Percentiles rank a stretch among this genome's conserved stretches.
phyloP scores from a whole-genome alignment of 1,140 invertebrate species.

The Ceratina australensis region DNA sequence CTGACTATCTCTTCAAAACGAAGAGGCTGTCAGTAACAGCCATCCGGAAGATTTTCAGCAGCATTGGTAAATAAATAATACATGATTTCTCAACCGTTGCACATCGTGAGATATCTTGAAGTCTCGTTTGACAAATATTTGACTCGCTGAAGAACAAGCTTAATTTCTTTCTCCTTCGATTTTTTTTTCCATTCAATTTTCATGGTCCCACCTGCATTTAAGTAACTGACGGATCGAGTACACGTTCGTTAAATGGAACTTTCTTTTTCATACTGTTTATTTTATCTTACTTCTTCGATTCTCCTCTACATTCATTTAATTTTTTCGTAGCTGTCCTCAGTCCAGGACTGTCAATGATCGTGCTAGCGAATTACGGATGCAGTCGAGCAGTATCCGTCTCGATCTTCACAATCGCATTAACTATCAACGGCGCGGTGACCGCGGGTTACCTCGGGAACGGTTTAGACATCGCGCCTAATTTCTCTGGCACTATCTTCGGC shows the following conservation, averaged over 20 bases:
- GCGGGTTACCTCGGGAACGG: conserved; percentile 94
- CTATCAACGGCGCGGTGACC: conserved; percentile 91
- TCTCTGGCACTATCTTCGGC: conserved; percentile 94
- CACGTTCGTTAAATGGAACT: background rate
- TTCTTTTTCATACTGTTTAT: background rate
- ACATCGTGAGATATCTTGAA: no score
- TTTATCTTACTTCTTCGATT: no score
- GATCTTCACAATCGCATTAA: conserved; percentile 88
- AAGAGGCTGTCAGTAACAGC: conserved; percentile 85
- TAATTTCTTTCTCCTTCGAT: background rate
- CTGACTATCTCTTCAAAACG: conserved; percentile 84
- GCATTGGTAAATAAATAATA: conserved; percentile 79
- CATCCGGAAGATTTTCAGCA: conserved; percentile 85
- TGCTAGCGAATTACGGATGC: conserved; percentile 85
- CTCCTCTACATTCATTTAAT: background rate
- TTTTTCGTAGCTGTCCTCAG: conserved; percentile 80
- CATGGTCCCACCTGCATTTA: no score
- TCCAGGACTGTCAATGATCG: conserved; percentile 85
- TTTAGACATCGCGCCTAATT: conserved; percentile 93
- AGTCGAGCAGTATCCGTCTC: conserved; percentile 85
- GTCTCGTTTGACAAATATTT: no score
- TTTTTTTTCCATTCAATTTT: no score
- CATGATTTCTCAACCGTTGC: no score
- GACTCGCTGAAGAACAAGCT: no score
- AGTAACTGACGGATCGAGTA: no score